Evolutionary conservation across 2,888 invertebrate genomes (phyloP).

Genomic region (Pardosa pseudoannulata): DNA sequence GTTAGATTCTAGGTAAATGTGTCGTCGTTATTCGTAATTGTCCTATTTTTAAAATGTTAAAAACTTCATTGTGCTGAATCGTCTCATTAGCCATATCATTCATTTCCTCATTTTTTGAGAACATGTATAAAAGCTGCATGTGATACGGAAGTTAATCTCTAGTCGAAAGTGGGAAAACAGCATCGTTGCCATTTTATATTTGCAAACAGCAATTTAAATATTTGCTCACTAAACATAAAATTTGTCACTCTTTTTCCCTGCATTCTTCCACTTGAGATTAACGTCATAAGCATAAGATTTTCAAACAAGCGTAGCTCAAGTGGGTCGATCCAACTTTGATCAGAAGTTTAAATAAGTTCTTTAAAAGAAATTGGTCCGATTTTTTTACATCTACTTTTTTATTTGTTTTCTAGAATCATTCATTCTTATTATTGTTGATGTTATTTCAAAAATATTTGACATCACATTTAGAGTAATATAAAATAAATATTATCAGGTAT

Average conservation of each 20-base stretch:
- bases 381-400: too few relatives aligned
- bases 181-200: slow-evolving; percentile 29
- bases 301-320: background rate
- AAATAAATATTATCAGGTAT: too few relatives aligned
- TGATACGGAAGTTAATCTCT: slow-evolving; percentile 64
- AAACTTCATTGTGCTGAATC: slow-evolving; percentile 33
- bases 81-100: slow-evolving; percentile 27
- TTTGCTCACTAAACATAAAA: slow-evolving; percentile 18
- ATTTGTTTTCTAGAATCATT: too few relatives aligned
- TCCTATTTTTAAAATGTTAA: slow-evolving; percentile 55
- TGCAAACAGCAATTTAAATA: background rate
- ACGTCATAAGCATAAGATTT: slow-evolving; percentile 45
- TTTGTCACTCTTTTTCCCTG: slow-evolving; percentile 11
- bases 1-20: slow-evolving; percentile 44
- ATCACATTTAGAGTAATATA: too few relatives aligned
- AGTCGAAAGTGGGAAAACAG: slow-evolving; percentile 45
- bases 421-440: too few relatives aligned
- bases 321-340: too few relatives aligned
- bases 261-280: slow-evolving; percentile 47
- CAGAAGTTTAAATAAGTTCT: background rate
- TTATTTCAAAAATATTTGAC: too few relatives aligned
- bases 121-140: slow-evolving; percentile 57
- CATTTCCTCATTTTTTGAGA: slow-evolving; percentile 35
- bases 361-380: too few relatives aligned
- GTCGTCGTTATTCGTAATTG: slow-evolving; percentile 12